Base-by-base conservation (phyloP, 1,140 invertebrate species). In the Papilio machaon region DNA sequence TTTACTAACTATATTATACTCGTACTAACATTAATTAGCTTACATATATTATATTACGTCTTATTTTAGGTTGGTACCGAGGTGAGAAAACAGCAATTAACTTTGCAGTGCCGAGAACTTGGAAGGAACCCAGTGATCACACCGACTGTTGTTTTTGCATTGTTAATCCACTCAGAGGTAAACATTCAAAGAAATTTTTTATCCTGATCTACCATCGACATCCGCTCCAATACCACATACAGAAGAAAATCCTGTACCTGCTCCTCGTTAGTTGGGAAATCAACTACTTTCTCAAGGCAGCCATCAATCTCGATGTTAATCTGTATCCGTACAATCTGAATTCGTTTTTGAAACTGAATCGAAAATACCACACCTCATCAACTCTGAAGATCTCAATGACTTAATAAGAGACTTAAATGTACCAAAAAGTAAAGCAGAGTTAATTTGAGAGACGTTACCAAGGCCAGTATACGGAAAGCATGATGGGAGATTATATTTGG, bases 331-430 rank as follows among this genome's bases (percentile, higher is more conserved):
- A 82, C 74, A 83, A 85, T 82, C 82, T 30, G 23, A 30, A 30
- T 30, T 30, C 23, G 23, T 30, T 30, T 30, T 30, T 30, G 0
- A 30, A 30, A 1, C 23, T 30, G 23, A 30, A 30, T 30, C 23
- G 2, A 81, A 81, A 83, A 83, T 78, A 81, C 73, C 67, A 87
- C 67, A 87, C 83, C 78, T 87, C 60, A 84, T 86, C 81, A 88
- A 15, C 80, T 83, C 81, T 77, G 82, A 84, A 84, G 85, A 86
- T 15, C 84, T 90, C 47, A 85, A 88, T 82, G 87, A 90, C 67
- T 82, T 91, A 82, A 77, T 88, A 73, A 85, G 88, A 87, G 89
- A 89, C 81, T 85, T 91, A 83, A 86, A 87, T 82, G 75, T 90
- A 77, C 82, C 88, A 74, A 91, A 89, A 86, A 73, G 80, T 85